Evolutionary conservation across 2,797 vertebrate species (phyloP), one percentile per base, ranked within the genome.

Genomic region (Sebastolobus alascanus): DNA sequence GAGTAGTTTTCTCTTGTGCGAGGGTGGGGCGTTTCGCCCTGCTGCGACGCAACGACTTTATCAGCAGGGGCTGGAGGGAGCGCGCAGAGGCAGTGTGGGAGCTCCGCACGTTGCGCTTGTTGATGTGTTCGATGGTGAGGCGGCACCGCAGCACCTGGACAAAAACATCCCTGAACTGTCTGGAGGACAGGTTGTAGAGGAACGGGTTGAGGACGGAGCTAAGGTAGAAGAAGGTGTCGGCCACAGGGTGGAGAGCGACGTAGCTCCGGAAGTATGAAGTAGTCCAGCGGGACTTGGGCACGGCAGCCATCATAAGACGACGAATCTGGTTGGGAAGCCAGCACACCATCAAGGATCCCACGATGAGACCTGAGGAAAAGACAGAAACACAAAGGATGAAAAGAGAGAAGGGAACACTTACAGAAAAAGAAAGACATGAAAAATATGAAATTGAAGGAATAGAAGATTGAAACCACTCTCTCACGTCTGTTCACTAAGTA

Each of bases 181-280:
- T 94, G 0, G 99, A 99, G 4, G 98, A 99, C 67, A 99, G 87
- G 83, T 97, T 99, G 94, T 99, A 99, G 12, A 99, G 96, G 54
- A 99, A 95, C 0, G 98, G 98, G 93, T 99, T 99, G 89, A 99
- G 80, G 77, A 98, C 97, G 0, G 99, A 99, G 95, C 98, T 99
- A 40, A 99, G 95, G 93, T 99, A 99, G 95, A 99, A 99, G 95
- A 98, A 99, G 77, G 92, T 95, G 86, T 99, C 93, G 0, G 97
- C 94, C 29, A 99, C 93, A 0, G 97, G 98, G 2, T 98, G 96
- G 11, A 99, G 96, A 27, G 6, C 90, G 79, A 97, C 73, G 63
- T 97, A 99, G 0, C 82, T 94, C 20, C 1, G 84, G 92, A 99
- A 97, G 93, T 96, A 99, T 4, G 82, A 0, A 1, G 9, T 0